Conservation (phyloP, 2,888 invertebrate species). For the Syrista parreyssii region DNA sequence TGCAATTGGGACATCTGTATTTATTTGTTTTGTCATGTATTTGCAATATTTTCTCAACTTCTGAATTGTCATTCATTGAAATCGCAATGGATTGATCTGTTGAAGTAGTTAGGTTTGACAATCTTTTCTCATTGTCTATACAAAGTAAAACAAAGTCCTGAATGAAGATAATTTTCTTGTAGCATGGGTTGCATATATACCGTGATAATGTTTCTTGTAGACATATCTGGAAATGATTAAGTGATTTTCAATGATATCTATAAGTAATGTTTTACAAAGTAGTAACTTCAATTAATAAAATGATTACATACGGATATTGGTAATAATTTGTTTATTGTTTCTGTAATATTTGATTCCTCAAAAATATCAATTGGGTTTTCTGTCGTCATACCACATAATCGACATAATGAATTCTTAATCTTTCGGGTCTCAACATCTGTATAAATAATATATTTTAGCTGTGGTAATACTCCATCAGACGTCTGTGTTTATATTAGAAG, state of each 20-base stretch:
- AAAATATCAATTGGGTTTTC: conserved; percentile 31
- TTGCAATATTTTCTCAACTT: neutral
- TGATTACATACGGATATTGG: conserved; percentile 11
- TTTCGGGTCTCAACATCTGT: neutral
- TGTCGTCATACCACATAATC: conserved; percentile 34
- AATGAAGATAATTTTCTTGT: conserved; percentile 28
- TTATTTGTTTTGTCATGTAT: neutral
- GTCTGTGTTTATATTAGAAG: neutral
- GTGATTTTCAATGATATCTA: neutral
- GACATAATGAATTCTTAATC: conserved; percentile 25
- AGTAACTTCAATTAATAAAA: neutral
- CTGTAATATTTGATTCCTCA: conserved; percentile 28
- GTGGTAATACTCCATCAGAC: neutral
- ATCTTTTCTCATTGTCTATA: conserved; percentile 13
- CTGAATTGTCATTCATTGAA: neutral
- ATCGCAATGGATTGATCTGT: neutral
- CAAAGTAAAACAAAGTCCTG: conserved; percentile 15
- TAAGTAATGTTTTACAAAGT: neutral
- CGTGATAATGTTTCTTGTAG: conserved; percentile 32
- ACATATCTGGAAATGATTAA: conserved; percentile 32
- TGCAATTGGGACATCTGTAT: conserved; percentile 41
- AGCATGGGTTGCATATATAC: conserved; percentile 33
- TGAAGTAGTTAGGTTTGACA: conserved; percentile 4
- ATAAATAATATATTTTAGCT: neutral
- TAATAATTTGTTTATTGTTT: conserved; percentile 37